These are phyloP conservation scores for Macrosiphum euphorbiae DNA, from an alignment of 2,888 invertebrate species.

Conservation along the genomic window DNA sequence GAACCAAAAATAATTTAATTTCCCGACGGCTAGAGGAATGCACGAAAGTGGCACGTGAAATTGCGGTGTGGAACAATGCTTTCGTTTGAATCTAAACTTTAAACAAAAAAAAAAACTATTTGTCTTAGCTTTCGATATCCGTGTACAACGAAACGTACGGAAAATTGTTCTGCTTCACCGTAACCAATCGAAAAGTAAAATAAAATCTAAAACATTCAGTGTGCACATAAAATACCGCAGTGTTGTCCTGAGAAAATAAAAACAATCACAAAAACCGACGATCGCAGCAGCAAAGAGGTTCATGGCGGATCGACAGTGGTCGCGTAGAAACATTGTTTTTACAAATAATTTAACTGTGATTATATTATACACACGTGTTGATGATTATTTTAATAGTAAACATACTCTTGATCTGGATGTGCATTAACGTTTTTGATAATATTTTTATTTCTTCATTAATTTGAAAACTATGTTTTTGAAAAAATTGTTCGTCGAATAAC, in stretches of 20 bases:
- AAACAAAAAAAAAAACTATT: not conserved
- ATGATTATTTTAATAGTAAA: not conserved
- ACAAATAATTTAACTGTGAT: not conserved
- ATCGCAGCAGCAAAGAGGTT: not conserved
- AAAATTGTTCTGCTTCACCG: not conserved
- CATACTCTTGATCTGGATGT: not conserved
- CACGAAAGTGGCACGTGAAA: not conserved
- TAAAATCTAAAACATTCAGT: not conserved
- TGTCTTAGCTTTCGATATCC: not conserved
- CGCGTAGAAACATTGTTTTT: not conserved
- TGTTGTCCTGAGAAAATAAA: not conserved
- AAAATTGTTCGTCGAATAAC: not conserved
- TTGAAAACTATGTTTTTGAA: not conserved
- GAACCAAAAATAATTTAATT: not conserved
- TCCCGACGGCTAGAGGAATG: not conserved
- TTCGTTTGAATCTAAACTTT: not conserved
- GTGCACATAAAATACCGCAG: not conserved
- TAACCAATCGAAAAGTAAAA: not conserved
- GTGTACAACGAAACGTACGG: not conserved
- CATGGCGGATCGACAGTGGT: not conserved
- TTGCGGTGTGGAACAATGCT: not conserved
- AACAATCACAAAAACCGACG: not conserved
- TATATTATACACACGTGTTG: too few species aligned
- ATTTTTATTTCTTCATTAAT: not conserved
- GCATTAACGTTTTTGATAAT: not conserved